Evolutionary conservation across 2,888 invertebrate species (phyloP).

Genomic region (Thera britannica): DNA sequence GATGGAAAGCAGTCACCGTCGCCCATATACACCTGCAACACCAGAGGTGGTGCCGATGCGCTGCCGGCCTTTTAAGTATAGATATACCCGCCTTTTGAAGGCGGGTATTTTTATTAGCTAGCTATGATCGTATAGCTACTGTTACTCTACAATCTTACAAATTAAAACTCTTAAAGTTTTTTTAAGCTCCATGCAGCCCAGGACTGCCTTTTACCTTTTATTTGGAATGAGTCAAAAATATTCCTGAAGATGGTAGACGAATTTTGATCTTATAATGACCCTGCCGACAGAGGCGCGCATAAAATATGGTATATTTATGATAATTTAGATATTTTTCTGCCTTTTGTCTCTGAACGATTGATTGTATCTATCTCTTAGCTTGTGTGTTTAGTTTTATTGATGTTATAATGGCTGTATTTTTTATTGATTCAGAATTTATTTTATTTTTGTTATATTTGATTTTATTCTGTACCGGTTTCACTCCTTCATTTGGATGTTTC

Average conservation of each 20-base stretch:
- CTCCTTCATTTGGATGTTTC: neutral
- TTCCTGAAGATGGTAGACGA: constrained; percentile 24
- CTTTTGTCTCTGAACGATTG: constrained; percentile 35
- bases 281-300: constrained; percentile 40
- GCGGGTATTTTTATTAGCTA: no score
- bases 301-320: constrained; percentile 42
- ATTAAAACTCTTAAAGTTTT: constrained; percentile 38
- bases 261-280: constrained; percentile 40
- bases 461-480: neutral
- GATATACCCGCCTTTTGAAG: no score
- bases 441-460: constrained; percentile 4
- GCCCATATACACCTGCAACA: no score
- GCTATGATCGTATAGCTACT: constrained; percentile 8
- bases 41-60: no score
- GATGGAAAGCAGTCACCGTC: no score
- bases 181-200: constrained; percentile 30
- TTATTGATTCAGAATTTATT: constrained; percentile 19
- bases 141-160: constrained; percentile 20
- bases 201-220: constrained; percentile 16
- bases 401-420: constrained; percentile 19
- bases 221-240: constrained; percentile 31
- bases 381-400: constrained; percentile 29
- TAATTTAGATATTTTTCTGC: constrained; percentile 35
- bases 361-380: constrained; percentile 26
- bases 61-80: no score